phyloP scores from a whole-genome alignment of 2,797 vertebrate genomes.

The Dicrostonyx torquatus region DNA sequence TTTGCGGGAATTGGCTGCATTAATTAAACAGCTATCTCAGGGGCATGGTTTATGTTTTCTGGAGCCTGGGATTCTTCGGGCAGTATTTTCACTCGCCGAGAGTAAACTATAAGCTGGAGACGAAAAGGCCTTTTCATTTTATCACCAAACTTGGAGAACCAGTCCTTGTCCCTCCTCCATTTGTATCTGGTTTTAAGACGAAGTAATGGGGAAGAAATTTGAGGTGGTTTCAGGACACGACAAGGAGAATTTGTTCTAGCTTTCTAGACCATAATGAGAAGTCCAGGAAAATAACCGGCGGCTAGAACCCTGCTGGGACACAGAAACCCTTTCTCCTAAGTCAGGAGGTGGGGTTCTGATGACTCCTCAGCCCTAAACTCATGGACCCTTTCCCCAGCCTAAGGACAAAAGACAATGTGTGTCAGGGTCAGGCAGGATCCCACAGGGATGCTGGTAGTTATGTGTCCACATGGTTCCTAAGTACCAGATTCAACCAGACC shows the following conservation, averaged over 20 bases:
- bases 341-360: too few relatives aligned
- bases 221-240: not conserved
- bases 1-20: slow-evolving; percentile 25
- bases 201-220: not conserved
- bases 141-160: not conserved
- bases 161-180: not conserved
- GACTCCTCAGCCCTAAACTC: not conserved
- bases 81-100: slow-evolving; percentile 24
- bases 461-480: not conserved
- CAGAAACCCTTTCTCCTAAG: accelerated
- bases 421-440: accelerated
- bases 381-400: not conserved
- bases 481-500: not conserved
- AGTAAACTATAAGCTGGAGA: slow-evolving; percentile 14
- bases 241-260: not conserved
- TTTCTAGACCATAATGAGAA: not conserved
- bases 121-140: not conserved
- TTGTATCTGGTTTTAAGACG: not conserved
- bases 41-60: slow-evolving; percentile 63
- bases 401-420: accelerated
- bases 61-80: slow-evolving; percentile 59
- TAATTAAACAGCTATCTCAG: slow-evolving; percentile 43
- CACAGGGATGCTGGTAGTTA: accelerated
- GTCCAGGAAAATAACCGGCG: accelerated
- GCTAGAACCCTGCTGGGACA: accelerated